Base-by-base conservation (phyloP, 2,113 vertebrate species). In the Chloropsis cyanopogon region DNA sequence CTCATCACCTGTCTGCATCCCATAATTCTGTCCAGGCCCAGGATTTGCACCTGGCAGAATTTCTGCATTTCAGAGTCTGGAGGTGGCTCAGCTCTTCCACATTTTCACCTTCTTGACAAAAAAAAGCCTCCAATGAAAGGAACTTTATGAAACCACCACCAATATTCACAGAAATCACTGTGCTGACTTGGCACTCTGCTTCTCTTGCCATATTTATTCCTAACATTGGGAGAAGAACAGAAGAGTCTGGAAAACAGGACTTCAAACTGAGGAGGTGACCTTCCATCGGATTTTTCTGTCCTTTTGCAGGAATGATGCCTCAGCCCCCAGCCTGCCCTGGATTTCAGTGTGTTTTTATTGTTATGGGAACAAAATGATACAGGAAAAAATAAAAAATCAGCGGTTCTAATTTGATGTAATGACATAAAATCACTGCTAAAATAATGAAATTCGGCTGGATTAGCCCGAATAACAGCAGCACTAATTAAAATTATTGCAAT, bases 361-460 rank as follows among this genome's bases (percentile, higher is more conserved):
- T 60, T 75, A 46, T 1, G 22, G 44, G 53, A 64, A 82, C 33
- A 82, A 68, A 95, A 90, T 10, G 3, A 78, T 24, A 35, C 49
- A n/a, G 80, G n/a, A 25, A 42, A 42, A 42, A 37, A 54, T 35
- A 68, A 37, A 37, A 23, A 10, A 33, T 11, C 26, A 60, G 49
- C 7, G 4, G 12, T 47, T 79, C 39, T 75, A 46, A 69, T 82
- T 84, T 49, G 56, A 72, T 37, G 23, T 7, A 83, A 52, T 26
- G 49, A 75, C 87, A 75, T 23, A 60, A 95, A 94, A 89, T 64
- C 24, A 13, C n/a, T 12, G 33, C 69, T 89, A 53, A 86, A 92
- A 92, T n/a, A 94, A 65, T 17, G 57, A 52, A 68, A 82, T 78
- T 54, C 61, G 33, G 39, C 78, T 77, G 33, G 57, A 52, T 83